phyloP scores from a whole-genome alignment of 2,888 invertebrate species.

The Monopis laevigella region DNA sequence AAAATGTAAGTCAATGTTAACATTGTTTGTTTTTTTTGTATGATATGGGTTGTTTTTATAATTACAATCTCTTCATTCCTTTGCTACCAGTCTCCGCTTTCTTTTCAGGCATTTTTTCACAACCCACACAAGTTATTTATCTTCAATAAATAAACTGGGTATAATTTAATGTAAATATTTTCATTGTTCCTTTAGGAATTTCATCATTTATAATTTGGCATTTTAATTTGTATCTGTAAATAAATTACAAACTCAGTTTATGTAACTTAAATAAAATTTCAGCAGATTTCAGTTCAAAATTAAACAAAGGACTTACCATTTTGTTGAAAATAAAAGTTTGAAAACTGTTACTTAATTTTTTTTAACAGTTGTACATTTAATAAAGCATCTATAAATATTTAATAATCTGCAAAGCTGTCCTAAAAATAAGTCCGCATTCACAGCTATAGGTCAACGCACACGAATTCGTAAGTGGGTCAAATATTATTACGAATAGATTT shows the following conservation, averaged over 20 bases:
- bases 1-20: constrained; percentile 1
- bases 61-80: not conserved
- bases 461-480: constrained; percentile 58
- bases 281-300: constrained; percentile 1
- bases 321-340: constrained; percentile 27
- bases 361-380: constrained; percentile 32
- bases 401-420: constrained; percentile 63
- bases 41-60: constrained; percentile 5
- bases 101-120: constrained; percentile 23
- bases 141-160: constrained; percentile 1
- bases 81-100: constrained; percentile 4
- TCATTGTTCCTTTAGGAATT: constrained; percentile 5
- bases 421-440: constrained; percentile 65
- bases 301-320: constrained; percentile 51
- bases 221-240: not conserved
- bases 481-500: constrained; percentile 34
- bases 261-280: not conserved
- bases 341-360: not conserved
- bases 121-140: constrained; percentile 22
- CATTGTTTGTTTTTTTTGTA: not conserved
- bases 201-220: not conserved
- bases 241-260: not conserved
- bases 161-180: too few species aligned
- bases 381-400: constrained; percentile 59
- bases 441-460: constrained; percentile 62